Base-by-base conservation (phyloP, 2,888 invertebrate species). In the Blastobasis lacticolella region DNA sequence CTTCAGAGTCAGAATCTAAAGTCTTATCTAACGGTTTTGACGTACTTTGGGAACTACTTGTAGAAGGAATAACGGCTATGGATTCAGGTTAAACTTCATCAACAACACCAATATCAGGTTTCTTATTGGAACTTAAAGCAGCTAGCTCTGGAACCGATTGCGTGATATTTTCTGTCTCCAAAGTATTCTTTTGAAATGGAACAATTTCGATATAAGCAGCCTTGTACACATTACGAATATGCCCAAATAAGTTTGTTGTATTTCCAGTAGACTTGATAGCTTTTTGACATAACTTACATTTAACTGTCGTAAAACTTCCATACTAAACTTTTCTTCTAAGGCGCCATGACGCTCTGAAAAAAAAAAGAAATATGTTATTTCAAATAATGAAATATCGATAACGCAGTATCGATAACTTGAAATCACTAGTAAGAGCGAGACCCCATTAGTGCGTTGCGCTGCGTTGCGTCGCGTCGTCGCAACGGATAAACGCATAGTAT, bases 201-300 rank as follows among this genome's bases (percentile, higher is more conserved):
- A n/a, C 7, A 10, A 48, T 10, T 40, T 38, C 48, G 10, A 38
- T 9, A 38, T 48, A 46, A 36, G 37, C 23, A 46, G 46, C 46
- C 46, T 46, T 46, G 37, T 46, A 36, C 6, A 46, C 37, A 46
- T 46, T 46, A 7, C 37, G 10, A n/a, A 46, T 46, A 46, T 46
- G 46, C 37, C 23, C 37, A 5, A 46, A 7, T 36, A 36, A 10
- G 37, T 46, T 46, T 23, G 46, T 23, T 10, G 37, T 46, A 46
- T 46, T 46, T 10, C 46, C 46, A 46, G 46, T 36, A 10, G 36
- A 46, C 37, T 46, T 46, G n/a, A 46, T 10, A 48, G 5, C 38
- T 48, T 48, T 48, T 48, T 48, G 48, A 48, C 48, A 48, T 48
- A 48, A 48, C 38, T 38, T 48, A 38, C 48, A 48, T 48, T 10